Evolutionary conservation across 2,113 vertebrate species (phyloP).

Genomic region (Sinocyclocheilus anshuiensis): DNA sequence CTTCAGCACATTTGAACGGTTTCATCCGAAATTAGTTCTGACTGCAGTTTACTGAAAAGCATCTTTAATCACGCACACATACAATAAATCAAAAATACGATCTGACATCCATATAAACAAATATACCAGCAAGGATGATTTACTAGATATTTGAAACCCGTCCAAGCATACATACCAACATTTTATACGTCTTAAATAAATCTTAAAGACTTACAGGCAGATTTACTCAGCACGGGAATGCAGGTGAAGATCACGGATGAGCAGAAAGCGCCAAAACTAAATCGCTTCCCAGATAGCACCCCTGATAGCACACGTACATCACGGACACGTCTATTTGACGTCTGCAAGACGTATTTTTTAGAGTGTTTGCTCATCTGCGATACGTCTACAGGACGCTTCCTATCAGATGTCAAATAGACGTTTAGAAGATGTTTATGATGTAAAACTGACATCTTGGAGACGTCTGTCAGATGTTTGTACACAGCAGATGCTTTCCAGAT

Average conservation of each 20-base stretch:
- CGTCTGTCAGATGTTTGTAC: too few species aligned
- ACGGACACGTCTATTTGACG: too few species aligned
- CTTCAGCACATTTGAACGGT: background rate
- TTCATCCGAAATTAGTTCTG: background rate
- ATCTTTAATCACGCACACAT: constrained; percentile 1
- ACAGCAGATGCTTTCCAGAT: too few species aligned
- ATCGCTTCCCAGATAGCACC: background rate
- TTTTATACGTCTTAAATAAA: background rate
- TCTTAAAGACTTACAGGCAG: background rate
- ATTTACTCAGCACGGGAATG: background rate
- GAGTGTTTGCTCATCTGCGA: too few species aligned
- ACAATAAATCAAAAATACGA: background rate
- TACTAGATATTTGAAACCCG: background rate
- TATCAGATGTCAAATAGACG: too few species aligned
- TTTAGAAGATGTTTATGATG: too few species aligned
- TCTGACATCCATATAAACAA: background rate
- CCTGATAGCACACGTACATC: too few species aligned
- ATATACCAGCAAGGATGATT: background rate
- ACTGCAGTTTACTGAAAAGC: background rate
- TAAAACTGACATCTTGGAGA: too few species aligned
- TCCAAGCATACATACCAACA: background rate
- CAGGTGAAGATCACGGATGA: background rate
- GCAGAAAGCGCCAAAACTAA: background rate
- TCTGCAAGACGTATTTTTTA: background rate
- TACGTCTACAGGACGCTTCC: too few species aligned